Percentiles rank a stretch among this genome's conserved stretches.
These are phyloP conservation scores for Hecatera dysodea DNA, from an alignment of 2,888 invertebrate species.

Conservation along the genomic window DNA sequence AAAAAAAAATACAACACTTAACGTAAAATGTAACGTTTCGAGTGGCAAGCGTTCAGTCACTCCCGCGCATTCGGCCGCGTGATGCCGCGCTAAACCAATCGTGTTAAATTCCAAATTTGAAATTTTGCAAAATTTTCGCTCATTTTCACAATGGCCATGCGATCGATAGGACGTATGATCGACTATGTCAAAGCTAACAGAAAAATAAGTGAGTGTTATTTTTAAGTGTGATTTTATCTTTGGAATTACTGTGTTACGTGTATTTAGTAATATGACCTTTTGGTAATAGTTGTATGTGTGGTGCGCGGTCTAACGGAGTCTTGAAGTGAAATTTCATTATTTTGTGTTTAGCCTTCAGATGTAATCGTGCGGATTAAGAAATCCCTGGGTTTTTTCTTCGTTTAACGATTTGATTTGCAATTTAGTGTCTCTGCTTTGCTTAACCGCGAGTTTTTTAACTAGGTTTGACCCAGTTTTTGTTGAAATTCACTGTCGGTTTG, in stretches of 20 bases:
- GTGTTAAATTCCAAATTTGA: conserved; percentile 61
- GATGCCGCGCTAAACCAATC: conserved; percentile 71
- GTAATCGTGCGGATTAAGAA: conserved; percentile 51
- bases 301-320: conserved; percentile 33
- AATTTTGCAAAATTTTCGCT: conserved; percentile 54
- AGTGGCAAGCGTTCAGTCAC: conserved; percentile 75
- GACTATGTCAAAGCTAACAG: conserved; percentile 74
- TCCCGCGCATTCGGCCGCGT: conserved; percentile 75
- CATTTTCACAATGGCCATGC: conserved; percentile 73
- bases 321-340: conserved; percentile 53
- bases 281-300: conserved; percentile 42
- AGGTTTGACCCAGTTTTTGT: conserved; percentile 36
- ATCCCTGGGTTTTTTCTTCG: conserved; percentile 44
- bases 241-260: conserved; percentile 41
- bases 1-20: conserved; percentile 68
- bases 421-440: conserved; percentile 46
- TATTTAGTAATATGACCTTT: conserved; percentile 56
- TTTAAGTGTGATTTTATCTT: conserved; percentile 52
- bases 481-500: neutral
- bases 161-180: conserved; percentile 73
- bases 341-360: conserved; percentile 54
- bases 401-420: conserved; percentile 43
- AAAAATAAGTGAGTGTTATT: conserved; percentile 77
- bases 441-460: conserved; percentile 7
- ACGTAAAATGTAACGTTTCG: conserved; percentile 68